A percentile compares a stretch with the other conserved stretches of the same genome.
Evolutionary conservation across 2,888 invertebrate species (phyloP).

Genomic region (Calliphora vomitoria): DNA sequence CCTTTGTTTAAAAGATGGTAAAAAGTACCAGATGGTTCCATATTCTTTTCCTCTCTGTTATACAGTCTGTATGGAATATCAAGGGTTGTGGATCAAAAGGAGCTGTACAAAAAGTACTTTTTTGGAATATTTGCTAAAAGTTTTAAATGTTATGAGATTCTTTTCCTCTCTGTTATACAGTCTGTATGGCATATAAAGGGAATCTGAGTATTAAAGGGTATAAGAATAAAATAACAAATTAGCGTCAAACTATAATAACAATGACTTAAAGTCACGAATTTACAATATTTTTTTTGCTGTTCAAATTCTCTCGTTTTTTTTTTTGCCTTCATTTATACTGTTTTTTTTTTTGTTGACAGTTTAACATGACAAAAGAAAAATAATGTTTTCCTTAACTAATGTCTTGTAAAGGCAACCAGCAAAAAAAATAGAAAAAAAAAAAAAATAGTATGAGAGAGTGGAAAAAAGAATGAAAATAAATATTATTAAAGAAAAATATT

Average conservation of each 20-base stretch:
- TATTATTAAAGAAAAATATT: neutral
- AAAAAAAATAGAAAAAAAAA: no score
- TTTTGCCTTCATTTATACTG: neutral
- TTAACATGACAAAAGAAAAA: slow-evolving; percentile 35
- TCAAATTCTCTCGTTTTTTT: neutral
- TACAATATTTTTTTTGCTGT: slow-evolving; percentile 29
- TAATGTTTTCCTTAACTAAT: slow-evolving; percentile 41
- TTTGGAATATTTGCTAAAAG: no score
- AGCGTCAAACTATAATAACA: slow-evolving; percentile 57
- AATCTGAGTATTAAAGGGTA: slow-evolving; percentile 23
- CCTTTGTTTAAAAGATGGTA: no score
- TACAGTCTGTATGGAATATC: no score
- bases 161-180: neutral
- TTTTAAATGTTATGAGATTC: no score
- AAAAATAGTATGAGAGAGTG: neutral
- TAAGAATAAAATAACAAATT: slow-evolving; percentile 42
- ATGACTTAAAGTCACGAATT: slow-evolving; percentile 63
- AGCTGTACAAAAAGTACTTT: no score
- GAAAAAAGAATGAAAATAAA: neutral
- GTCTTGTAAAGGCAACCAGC: slow-evolving; percentile 3
- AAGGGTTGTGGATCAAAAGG: no score
- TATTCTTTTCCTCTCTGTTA: no score
- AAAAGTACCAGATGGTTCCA: no score
- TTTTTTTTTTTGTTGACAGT: neutral
- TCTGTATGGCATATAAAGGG: neutral